phyloP scores from a whole-genome alignment of 2,888 invertebrate genomes.

The Ephialtes manifestator region DNA sequence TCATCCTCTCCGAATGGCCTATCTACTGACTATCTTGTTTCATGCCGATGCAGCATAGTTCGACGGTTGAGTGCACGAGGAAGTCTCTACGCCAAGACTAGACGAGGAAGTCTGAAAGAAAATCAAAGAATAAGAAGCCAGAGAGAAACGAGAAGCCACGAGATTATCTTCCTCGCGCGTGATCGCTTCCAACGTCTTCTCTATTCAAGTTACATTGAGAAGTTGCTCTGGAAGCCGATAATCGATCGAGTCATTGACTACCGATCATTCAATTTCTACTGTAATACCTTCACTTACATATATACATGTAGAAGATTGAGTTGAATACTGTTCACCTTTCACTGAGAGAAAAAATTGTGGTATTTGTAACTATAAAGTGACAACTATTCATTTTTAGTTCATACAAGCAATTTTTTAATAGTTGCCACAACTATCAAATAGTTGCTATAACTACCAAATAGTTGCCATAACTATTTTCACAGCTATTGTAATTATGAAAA shows the following conservation, averaged over 20 bases:
- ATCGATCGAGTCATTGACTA: conserved; percentile 65
- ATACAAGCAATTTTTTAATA: too few relatives aligned
- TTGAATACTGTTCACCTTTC: neutral
- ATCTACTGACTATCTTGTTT: conserved; percentile 53
- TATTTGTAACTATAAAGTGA: too few relatives aligned
- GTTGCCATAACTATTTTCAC: too few relatives aligned
- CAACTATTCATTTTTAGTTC: too few relatives aligned
- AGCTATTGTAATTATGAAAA: too few relatives aligned
- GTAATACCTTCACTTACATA: conserved; percentile 4
- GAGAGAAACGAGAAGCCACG: conserved; percentile 55
- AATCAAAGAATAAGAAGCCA: conserved; percentile 20
- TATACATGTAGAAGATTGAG: neutral
- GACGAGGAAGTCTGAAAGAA: conserved; percentile 34
- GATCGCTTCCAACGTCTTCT: conserved; percentile 59
- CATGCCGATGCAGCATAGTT: conserved; percentile 28
- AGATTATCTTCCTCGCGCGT: conserved; percentile 61
- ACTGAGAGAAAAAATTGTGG: too few relatives aligned
- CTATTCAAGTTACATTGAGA: conserved; percentile 55
- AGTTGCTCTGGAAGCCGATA: conserved; percentile 60
- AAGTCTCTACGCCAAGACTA: neutral
- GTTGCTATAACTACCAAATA: too few relatives aligned
- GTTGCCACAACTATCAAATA: too few relatives aligned
- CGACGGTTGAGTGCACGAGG: conserved; percentile 36
- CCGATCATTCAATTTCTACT: conserved; percentile 58
- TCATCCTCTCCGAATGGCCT: conserved; percentile 44